A percentile compares a stretch with the other conserved stretches of the same genome.
Evolutionary conservation across 2,113 vertebrate genomes (phyloP).

Genomic region (Mobula birostris): DNA sequence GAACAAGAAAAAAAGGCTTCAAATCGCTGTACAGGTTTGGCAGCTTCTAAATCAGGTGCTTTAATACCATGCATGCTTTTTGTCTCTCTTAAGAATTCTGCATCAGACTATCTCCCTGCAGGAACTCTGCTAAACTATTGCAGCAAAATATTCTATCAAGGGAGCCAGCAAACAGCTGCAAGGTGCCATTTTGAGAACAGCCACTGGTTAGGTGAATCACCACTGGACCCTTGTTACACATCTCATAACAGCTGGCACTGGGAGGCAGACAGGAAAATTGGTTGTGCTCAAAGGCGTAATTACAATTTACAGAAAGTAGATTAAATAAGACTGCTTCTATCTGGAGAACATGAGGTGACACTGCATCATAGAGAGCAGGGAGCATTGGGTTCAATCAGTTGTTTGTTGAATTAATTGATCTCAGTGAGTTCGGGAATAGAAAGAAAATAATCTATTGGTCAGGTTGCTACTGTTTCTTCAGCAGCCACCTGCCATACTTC

Average conservation of each 20-base stretch:
- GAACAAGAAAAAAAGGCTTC: neutral
- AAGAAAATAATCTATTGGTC: neutral
- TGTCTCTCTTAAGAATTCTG: neutral
- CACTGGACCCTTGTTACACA: neutral
- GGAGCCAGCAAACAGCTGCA: neutral
- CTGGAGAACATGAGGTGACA: neutral
- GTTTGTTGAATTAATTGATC: constrained; percentile 11
- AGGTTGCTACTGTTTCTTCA: neutral
- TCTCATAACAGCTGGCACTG: neutral
- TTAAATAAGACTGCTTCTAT: neutral
- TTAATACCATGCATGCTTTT: neutral
- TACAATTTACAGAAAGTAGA: neutral
- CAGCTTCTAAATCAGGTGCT: neutral
- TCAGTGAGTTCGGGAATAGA: neutral
- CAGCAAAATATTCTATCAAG: neutral
- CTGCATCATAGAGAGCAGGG: neutral
- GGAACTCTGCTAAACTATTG: neutral
- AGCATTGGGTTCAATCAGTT: neutral
- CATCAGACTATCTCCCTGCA: neutral
- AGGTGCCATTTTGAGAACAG: neutral
- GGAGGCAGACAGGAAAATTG: neutral
- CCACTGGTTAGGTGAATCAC: neutral
- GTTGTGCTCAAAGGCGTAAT: neutral
- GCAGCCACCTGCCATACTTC: neutral
- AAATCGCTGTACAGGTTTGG: neutral